Evolutionary conservation across 2,797 vertebrate species (phyloP), one percentile per base, ranked within the genome.

Genomic region (Schizopygopsis malacanthus): DNA sequence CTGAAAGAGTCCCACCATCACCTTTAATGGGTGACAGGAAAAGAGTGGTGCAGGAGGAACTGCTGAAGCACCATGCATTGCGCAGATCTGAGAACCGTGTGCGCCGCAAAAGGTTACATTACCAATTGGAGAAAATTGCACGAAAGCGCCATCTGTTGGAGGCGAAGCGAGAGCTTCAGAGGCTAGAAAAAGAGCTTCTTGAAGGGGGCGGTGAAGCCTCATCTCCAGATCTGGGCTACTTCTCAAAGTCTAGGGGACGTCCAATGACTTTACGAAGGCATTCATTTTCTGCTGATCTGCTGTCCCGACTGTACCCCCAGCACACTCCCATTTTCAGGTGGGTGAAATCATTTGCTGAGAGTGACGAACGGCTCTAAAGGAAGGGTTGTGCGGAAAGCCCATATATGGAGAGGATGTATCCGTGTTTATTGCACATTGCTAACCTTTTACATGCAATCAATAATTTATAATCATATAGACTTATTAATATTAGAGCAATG

Each of bases 61-160:
- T 98, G 5, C 91, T 97, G 18, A 93, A 86, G 79, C 96, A 95
- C 89, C 95, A 95, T 47, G 92, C 95, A 13, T 88, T 97, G 71
- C 92, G 93, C 83, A 95, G 95, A 13, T 93, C 96, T 0, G 96
- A 97, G 91, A 93, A 90, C 87, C 95, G 93, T 78, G 91, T 97
- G 69, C 90, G 90, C 12, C 89, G 90, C 39, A 98, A 96, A 85
- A 96, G 94, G 84, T 93, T 97, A 69, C 96, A 93, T 22, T 96
- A 96, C 87, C 97, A 97, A 79, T 91, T 98, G 87, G 96, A 97
- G 90, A 96, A 95, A 90, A 96, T 97, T 41, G 93, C 96, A 86
- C 96, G 96, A 86, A 99, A 98, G 91, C 95, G 94, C 81, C 97
- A 95, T 84, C 92, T 98, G 6, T 82, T 98, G 90, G 97, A 98